A percentile compares a stretch with the other conserved stretches of the same genome.
phyloP scores from a whole-genome alignment of 2,888 invertebrate species.

The Drosophila histrio region DNA sequence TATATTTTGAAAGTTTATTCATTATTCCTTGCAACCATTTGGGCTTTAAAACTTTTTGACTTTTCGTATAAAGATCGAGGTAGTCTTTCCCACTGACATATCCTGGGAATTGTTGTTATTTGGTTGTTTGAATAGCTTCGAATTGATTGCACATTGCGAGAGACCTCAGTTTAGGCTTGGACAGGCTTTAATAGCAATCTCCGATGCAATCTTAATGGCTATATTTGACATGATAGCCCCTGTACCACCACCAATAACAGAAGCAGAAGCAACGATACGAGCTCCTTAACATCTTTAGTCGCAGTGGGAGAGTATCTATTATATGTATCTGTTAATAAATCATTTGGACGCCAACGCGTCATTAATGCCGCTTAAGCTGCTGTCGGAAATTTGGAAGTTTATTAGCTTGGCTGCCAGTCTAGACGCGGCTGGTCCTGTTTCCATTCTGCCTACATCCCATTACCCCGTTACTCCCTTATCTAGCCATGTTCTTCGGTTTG shows the following conservation, averaged over 20 bases:
- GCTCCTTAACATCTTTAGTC: constrained; percentile 9
- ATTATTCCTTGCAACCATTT: background rate
- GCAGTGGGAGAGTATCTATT: constrained; percentile 4
- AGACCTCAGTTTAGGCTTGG: background rate
- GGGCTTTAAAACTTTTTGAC: background rate
- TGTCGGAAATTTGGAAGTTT: constrained; percentile 66
- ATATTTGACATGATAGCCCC: constrained; percentile 26
- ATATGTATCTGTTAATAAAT: constrained; percentile 60
- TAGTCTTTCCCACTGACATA: background rate
- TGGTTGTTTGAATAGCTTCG: background rate
- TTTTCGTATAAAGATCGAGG: background rate
- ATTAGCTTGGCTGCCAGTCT: constrained; percentile 57
- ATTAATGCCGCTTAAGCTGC: constrained; percentile 68
- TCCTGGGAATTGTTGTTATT: background rate
- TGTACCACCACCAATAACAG: background rate
- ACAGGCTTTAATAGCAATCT: constrained; percentile 4
- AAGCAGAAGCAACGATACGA: background rate
- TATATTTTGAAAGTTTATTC: background rate
- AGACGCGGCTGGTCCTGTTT: constrained; percentile 33
- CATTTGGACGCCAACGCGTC: constrained; percentile 58
- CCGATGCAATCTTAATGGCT: constrained; percentile 48
- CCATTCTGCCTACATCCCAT: background rate
- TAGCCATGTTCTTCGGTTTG: constrained; percentile 12
- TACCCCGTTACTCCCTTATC: background rate
- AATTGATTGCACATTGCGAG: background rate